Conservation (phyloP, 2,113 vertebrate species). For the Panthera tigris region DNA sequence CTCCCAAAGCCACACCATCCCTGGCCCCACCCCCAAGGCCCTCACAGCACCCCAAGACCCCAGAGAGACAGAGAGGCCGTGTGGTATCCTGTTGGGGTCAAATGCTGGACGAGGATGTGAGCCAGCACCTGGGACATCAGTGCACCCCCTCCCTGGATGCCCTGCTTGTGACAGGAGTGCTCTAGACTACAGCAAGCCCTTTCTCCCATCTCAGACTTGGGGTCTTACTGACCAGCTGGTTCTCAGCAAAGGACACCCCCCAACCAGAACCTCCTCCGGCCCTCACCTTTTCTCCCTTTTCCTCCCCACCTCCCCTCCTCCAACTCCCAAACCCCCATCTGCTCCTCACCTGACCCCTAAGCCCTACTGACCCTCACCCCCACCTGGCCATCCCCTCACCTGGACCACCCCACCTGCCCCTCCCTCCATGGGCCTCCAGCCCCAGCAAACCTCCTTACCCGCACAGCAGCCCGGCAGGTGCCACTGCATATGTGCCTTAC, state of each 20-base stretch:
- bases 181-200: accelerated
- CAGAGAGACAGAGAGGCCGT: not conserved
- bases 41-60: too few species aligned
- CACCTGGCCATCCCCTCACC: not conserved
- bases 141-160: accelerated
- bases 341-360: too few species aligned
- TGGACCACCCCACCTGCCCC: not conserved
- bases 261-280: not conserved
- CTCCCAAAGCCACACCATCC: not conserved
- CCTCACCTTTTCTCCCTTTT: too few species aligned
- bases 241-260: not conserved
- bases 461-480: too few species aligned
- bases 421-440: accelerated
- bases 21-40: not conserved
- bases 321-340: not conserved
- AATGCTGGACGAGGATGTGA: accelerated
- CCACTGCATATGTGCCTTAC: not conserved
- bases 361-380: not conserved
- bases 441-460: not conserved
- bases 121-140: accelerated
- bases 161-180: not conserved
- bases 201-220: not conserved
- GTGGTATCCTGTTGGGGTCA: not conserved
- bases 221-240: not conserved
- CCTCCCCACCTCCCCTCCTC: not conserved